Evolutionary conservation across 2,888 invertebrate species (phyloP).

Genomic region (Helicoverpa assulta): DNA sequence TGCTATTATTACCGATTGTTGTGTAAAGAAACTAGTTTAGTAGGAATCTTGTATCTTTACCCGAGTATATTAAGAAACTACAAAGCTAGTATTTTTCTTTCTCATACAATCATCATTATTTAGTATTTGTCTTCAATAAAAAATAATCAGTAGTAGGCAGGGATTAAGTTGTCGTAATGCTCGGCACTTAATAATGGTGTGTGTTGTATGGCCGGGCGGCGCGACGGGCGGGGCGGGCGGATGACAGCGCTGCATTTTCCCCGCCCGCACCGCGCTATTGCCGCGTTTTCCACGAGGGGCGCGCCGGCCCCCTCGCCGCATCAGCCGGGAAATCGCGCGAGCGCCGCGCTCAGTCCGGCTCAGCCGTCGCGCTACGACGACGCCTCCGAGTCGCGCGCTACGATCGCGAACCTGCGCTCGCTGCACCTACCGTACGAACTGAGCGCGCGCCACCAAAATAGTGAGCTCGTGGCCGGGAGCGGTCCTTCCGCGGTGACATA

Average conservation of each 20-base stretch:
- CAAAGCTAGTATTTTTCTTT: not conserved
- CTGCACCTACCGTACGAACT: constrained; percentile 72
- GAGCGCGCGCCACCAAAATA: constrained; percentile 84
- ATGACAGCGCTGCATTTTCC: constrained; percentile 82
- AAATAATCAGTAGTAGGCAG: constrained; percentile 25
- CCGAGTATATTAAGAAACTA: too few relatives aligned
- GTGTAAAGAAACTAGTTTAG: constrained; percentile 21
- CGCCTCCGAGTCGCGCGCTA: constrained; percentile 79
- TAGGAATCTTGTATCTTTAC: constrained; percentile 1
- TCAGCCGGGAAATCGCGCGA: constrained; percentile 87
- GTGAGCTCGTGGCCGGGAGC: constrained; percentile 87
- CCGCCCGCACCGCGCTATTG: constrained; percentile 82
- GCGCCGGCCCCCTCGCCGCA: constrained; percentile 85
- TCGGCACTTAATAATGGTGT: constrained; percentile 50
- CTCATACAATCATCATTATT: not conserved
- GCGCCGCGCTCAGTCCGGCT: constrained; percentile 86
- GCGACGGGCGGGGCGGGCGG: constrained; percentile 73
- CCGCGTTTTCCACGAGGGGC: constrained; percentile 88
- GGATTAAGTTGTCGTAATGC: constrained; percentile 43
- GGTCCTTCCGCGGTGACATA: constrained; percentile 72
- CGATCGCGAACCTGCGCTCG: constrained; percentile 78
- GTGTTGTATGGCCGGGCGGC: constrained; percentile 62
- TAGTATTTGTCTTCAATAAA: constrained; percentile 13
- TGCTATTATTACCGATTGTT: constrained; percentile 3
- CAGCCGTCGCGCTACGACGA: constrained; percentile 86